Evolutionary conservation across 2,888 invertebrate species (phyloP), one percentile per base, ranked within the genome.

Genomic region (Gymnosoma rotundatum): DNA sequence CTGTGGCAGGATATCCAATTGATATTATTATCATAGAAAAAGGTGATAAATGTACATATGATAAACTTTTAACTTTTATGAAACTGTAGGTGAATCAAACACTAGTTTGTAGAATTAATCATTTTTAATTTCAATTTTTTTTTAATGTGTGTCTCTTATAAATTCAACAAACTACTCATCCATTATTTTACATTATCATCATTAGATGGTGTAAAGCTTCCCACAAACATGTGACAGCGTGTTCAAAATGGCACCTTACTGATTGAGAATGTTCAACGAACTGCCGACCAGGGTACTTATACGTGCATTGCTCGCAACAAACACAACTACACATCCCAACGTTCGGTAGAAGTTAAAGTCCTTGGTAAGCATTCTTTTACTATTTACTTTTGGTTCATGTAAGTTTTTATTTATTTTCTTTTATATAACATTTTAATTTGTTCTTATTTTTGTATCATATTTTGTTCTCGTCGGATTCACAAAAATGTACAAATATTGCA

Each of bases 1-100:
- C 97, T 0, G 97, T 96, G n/a, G 97, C 97, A 66, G 97, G 97
- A 14, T 97, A 96, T 92, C 97, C 97, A 8, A 97, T 97, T 85
- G 96, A 96, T 89, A 94, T 95, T 64, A 95, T 97, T 88, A 95
- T 94, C 16, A 98, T 98, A 97, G 97, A 97, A 91, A 95, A 96
- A 94, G 96, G 97, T 97, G 92, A 64, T n/a, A n/a, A n/a, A n/a
- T 93, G 93, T 25, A 2, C 1, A 4, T 88, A 36, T 50, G 61
- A 3, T 9, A 2, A 32, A 48, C 14, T 73, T 75, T 32, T 69
- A 25, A 12, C 38, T 12, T 36, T 5, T 56, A 2, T 58, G 45
- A 36, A 6, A 20, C 20, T n/a, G 21, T 42, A 54, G 21, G n/a
- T 56, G 52, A 16, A 10, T 20, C 32, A 32, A 50, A 12, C 42